Conservation (phyloP, 2,888 invertebrate genomes). For the Clanis bilineata region DNA sequence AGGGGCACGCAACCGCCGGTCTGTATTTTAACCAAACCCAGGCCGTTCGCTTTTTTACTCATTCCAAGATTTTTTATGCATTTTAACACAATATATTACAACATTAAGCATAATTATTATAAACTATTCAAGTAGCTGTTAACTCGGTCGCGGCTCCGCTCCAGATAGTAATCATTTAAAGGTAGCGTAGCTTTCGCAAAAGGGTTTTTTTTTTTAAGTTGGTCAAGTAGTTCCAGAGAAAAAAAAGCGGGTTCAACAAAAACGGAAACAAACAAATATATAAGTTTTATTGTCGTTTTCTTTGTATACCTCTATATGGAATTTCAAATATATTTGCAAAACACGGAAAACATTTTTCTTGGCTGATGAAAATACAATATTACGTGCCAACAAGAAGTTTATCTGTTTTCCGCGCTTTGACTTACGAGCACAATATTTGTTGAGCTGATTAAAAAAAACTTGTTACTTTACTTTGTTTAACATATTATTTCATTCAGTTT, state of each 20-base stretch:
- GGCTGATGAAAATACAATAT: not conserved
- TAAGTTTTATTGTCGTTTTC: not conserved
- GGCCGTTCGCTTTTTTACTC: slow-evolving; percentile 42
- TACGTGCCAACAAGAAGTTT: not conserved
- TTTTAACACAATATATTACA: slow-evolving; percentile 4
- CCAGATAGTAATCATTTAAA: too few species aligned
- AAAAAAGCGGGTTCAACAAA: too few species aligned
- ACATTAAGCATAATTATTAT: not conserved
- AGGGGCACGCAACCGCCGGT: slow-evolving; percentile 65
- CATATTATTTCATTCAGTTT: too few species aligned
- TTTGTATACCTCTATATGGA: too few species aligned
- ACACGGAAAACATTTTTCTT: not conserved
- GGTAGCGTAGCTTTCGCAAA: too few species aligned
- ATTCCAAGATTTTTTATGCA: slow-evolving; percentile 18
- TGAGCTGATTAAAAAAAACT: not conserved
- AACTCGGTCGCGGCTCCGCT: too few species aligned
- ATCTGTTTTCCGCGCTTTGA: not conserved
- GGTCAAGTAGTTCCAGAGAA: too few species aligned
- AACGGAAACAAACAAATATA: too few species aligned
- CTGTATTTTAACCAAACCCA: slow-evolving; percentile 57
- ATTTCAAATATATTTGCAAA: not conserved
- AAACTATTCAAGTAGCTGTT: too few species aligned
- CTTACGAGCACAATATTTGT: not conserved
- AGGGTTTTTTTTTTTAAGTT: too few species aligned
- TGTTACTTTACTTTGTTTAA: too few species aligned